Conservation (phyloP, 2,797 vertebrate genomes). For the Phataginus tricuspis region DNA sequence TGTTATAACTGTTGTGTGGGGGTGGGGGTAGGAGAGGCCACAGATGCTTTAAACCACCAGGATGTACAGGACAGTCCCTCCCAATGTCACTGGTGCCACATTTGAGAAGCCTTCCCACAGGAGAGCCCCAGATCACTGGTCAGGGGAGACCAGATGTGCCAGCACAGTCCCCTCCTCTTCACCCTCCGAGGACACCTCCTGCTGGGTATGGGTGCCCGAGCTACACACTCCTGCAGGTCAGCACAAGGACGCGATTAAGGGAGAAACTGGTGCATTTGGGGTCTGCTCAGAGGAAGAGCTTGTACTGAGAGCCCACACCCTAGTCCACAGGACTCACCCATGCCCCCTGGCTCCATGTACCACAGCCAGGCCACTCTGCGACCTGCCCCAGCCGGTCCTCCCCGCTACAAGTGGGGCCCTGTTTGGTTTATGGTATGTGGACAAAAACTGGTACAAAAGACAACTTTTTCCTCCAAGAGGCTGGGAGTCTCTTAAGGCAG, state of each 20-base stretch:
- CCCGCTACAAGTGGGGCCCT: neutral
- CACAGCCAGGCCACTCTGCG: neutral
- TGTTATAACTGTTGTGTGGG: neutral
- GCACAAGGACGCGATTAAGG: no score
- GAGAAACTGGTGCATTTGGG: neutral
- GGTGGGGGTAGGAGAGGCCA: neutral
- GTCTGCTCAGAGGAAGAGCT: neutral
- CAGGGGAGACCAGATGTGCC: no score
- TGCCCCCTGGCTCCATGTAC: neutral
- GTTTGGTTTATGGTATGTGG: accelerated
- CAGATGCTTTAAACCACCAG: no score
- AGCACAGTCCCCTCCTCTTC: neutral
- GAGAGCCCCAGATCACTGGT: neutral
- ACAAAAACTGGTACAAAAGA: no score
- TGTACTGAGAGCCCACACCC: no score
- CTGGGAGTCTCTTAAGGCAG: neutral
- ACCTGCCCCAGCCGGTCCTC: neutral
- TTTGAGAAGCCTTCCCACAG: accelerated
- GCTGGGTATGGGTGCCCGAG: accelerated
- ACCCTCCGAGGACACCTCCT: neutral
- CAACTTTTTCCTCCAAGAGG: neutral
- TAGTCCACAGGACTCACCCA: no score
- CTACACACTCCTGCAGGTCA: neutral
- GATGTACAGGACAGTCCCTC: neutral
- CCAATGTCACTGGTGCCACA: no score